These are phyloP conservation scores for Oxytorus armatus DNA, from an alignment of 2,888 invertebrate species.

Conservation along the genomic window DNA sequence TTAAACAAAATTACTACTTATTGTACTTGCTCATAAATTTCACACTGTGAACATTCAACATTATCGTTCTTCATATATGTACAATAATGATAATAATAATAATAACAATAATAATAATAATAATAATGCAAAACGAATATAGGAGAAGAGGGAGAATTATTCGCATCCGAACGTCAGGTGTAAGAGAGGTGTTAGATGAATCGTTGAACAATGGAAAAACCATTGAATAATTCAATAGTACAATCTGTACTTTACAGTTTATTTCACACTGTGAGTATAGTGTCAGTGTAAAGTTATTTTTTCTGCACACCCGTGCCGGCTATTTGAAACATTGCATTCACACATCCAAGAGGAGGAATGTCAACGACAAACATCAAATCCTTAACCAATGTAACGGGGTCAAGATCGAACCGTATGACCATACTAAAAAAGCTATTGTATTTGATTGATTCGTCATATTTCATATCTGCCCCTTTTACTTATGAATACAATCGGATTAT, in stretches of 20 bases:
- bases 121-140: constrained; percentile 11
- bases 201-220: constrained; percentile 45
- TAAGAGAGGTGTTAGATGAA: constrained; percentile 24
- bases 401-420: too few relatives aligned
- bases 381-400: too few relatives aligned
- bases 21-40: constrained; percentile 13
- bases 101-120: neutral
- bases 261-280: neutral
- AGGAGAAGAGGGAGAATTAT: constrained; percentile 10
- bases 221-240: constrained; percentile 59
- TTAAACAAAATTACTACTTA: too few relatives aligned
- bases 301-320: constrained; percentile 33
- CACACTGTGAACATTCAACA: constrained; percentile 7
- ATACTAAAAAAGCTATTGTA: too few relatives aligned
- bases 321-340: neutral
- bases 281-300: constrained; percentile 12
- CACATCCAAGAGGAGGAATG: too few relatives aligned
- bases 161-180: constrained; percentile 1
- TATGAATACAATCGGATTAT: too few relatives aligned
- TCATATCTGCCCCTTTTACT: too few relatives aligned
- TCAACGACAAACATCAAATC: neutral
- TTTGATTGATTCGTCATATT: too few relatives aligned
- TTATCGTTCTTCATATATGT: neutral
- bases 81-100: constrained; percentile 6
- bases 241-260: constrained; percentile 40